Percentiles rank a stretch among this genome's conserved stretches.
phyloP scores from a whole-genome alignment of 2,888 invertebrate genomes.

The Octodonta nipae region DNA sequence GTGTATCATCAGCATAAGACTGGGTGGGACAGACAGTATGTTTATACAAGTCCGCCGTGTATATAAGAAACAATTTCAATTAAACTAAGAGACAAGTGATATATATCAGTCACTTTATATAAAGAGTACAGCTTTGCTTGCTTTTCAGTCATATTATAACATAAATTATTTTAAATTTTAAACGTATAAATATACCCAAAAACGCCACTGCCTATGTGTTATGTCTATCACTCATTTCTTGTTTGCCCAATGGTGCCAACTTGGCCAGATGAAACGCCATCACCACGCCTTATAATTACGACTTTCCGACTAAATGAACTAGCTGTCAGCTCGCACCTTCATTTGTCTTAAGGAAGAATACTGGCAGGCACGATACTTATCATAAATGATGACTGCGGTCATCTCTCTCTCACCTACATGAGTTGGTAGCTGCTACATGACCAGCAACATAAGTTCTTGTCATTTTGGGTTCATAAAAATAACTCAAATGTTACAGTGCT shows the following conservation, averaged over 20 bases:
- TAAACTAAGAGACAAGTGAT: no score
- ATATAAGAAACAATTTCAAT: no score
- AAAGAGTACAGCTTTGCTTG: no score
- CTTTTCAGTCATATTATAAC: no score
- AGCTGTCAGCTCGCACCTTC: conserved; percentile 39
- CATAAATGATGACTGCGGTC: conserved; percentile 30
- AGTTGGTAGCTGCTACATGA: conserved; percentile 24
- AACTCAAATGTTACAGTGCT: conserved; percentile 21
- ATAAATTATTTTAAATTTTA: no score
- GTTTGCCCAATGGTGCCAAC: conserved; percentile 29
- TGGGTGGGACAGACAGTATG: no score
- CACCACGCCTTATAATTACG: conserved; percentile 40
- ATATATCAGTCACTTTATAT: no score
- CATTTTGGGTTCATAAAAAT: conserved; percentile 28
- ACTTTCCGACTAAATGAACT: conserved; percentile 39
- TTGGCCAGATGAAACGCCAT: conserved; percentile 18
- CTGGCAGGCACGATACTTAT: conserved; percentile 31
- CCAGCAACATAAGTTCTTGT: conserved; percentile 29
- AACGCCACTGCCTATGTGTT: no score
- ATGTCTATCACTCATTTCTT: conserved; percentile 20
- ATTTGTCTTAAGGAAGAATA: conserved; percentile 34
- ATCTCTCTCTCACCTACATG: conserved; percentile 22
- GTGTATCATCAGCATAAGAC: no score
- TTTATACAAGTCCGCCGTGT: no score
- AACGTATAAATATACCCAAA: no score